phyloP scores from a whole-genome alignment of 2,888 invertebrate species.

The Microchrysa polita region DNA sequence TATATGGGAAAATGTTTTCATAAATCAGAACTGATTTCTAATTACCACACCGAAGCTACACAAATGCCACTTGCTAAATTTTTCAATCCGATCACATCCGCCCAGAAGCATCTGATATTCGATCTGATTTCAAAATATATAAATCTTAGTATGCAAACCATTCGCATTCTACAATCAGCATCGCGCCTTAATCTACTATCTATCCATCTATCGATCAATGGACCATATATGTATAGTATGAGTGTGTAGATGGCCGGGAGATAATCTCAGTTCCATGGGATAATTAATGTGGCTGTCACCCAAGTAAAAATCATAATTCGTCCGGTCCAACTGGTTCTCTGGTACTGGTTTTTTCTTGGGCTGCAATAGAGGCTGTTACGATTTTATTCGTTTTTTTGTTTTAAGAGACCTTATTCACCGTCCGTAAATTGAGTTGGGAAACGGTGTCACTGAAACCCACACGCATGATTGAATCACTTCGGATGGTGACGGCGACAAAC shows the following conservation, averaged over 20 bases:
- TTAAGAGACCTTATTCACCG: too few species aligned
- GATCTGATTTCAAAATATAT: background rate
- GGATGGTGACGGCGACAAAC: background rate
- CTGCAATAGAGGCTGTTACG: background rate
- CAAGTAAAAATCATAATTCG: constrained; percentile 42
- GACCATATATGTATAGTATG: constrained; percentile 11
- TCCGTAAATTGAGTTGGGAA: constrained; percentile 14
- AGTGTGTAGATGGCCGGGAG: constrained; percentile 2
- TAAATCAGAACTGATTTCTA: too few species aligned
- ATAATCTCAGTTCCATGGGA: constrained; percentile 40
- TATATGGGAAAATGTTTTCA: too few species aligned
- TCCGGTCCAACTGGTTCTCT: constrained; percentile 38
- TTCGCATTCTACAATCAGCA: background rate
- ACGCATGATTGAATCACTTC: constrained; percentile 14
- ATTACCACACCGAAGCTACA: background rate
- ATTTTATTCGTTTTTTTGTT: too few species aligned
- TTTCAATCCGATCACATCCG: background rate
- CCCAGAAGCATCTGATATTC: background rate
- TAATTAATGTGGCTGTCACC: constrained; percentile 40
- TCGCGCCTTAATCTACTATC: background rate
- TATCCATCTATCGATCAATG: constrained; percentile 17
- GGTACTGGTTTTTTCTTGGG: constrained; percentile 19
- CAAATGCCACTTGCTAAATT: background rate
- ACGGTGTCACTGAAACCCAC: constrained; percentile 43
- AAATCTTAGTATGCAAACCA: background rate